These are phyloP conservation scores for Tenualosa thibaudeaui DNA, from an alignment of 2,797 vertebrate genomes.

Conservation along the genomic window DNA sequence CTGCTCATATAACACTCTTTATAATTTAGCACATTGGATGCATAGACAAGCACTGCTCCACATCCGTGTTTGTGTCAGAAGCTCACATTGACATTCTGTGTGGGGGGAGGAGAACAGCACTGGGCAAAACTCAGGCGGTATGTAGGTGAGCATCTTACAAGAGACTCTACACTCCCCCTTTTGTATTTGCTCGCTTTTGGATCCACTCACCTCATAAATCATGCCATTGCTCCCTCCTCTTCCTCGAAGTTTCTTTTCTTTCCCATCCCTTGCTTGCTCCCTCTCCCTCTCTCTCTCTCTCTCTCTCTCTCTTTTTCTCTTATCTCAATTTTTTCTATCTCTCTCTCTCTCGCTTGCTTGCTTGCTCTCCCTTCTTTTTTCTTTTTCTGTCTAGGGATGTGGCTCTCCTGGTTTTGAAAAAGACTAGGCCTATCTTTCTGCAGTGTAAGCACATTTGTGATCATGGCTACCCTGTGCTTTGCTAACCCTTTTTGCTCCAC, in stretches of 20 bases:
- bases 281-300: not conserved
- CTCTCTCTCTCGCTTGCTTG: constrained; percentile 45
- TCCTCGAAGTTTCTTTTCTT: constrained; percentile 3
- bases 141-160: not conserved
- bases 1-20: not conserved
- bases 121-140: not conserved
- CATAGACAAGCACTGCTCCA: not conserved
- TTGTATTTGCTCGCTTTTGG: not conserved
- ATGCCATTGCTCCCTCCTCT: not conserved
- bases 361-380: constrained; percentile 27
- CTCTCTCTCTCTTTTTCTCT: constrained; percentile 33
- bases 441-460: not conserved
- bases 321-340: not conserved
- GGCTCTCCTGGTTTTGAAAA: not conserved
- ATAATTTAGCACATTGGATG: not conserved
- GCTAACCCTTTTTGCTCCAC: not conserved
- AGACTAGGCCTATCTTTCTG: not conserved
- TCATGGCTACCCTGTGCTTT: not conserved
- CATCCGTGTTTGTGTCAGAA: not conserved
- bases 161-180: not conserved
- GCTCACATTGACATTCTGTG: not conserved
- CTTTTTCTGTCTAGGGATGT: constrained; percentile 8
- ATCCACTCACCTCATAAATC: not conserved
- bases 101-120: not conserved
- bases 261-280: not conserved